phyloP scores from a whole-genome alignment of 2,888 invertebrate genomes.

The Frankliniella intonsa region DNA sequence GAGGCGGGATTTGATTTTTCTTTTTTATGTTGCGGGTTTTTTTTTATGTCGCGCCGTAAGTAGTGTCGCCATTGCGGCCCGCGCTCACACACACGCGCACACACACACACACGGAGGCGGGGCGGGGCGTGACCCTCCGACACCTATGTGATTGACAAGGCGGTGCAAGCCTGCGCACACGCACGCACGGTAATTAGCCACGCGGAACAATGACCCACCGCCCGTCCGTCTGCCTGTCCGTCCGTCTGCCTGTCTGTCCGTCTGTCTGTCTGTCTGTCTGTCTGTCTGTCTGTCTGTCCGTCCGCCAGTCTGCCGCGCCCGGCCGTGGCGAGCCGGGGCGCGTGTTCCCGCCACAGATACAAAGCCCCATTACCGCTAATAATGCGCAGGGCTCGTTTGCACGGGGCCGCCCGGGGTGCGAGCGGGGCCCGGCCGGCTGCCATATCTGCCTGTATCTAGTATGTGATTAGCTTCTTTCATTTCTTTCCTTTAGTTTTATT shows the following conservation, averaged over 20 bases:
- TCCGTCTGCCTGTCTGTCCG: not conserved
- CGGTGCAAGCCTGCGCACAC: not conserved
- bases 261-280: not conserved
- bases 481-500: not conserved
- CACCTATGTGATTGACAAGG: conserved; percentile 14
- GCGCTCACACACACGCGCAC: not conserved
- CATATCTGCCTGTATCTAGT: too few relatives aligned
- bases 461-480: not conserved
- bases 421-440: not conserved
- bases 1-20: too few relatives aligned
- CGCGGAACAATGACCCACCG: conserved; percentile 5
- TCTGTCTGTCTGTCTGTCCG: not conserved
- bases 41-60: too few relatives aligned
- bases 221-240: not conserved
- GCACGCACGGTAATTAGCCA: conserved; percentile 1
- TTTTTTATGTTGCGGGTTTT: too few relatives aligned
- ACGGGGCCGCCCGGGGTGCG: not conserved
- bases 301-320: not conserved
- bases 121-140: conserved; percentile 20
- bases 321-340: not conserved
- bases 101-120: not conserved
- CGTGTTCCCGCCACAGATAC: not conserved
- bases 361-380: conserved; percentile 25
- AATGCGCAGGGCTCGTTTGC: conserved; percentile 6
- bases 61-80: too few relatives aligned